Evolutionary conservation across 2,113 vertebrate species (phyloP).

Genomic region (Ahaetulla prasina): DNA sequence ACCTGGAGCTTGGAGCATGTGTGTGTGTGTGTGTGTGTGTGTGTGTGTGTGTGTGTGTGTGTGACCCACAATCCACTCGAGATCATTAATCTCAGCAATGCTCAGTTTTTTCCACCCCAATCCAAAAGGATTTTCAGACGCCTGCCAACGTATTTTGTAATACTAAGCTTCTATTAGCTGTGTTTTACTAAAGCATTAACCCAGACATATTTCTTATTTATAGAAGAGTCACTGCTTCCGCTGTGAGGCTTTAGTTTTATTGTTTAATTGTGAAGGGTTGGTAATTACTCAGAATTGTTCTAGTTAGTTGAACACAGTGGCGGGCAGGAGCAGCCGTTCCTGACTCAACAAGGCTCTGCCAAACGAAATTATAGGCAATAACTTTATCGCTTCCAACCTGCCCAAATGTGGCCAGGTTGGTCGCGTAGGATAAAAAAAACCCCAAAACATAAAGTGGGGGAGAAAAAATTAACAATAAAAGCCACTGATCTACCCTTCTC

Average conservation of each 20-base stretch:
- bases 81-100: neutral
- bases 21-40: neutral
- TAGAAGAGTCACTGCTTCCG: fast-evolving
- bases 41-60: too few relatives aligned
- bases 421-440: neutral
- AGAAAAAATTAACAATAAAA: slow-evolving; percentile 32
- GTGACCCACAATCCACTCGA: neutral
- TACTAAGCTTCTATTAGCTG: slow-evolving; percentile 1
- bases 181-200: neutral
- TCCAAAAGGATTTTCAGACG: neutral
- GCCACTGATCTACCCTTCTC: slow-evolving; percentile 10
- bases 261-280: slow-evolving; percentile 12
- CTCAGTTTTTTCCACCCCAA: neutral
- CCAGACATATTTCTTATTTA: neutral
- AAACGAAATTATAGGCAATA: neutral
- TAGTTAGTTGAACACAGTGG: neutral
- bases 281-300: neutral
- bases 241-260: neutral
- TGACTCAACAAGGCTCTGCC: neutral
- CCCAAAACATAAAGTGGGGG: neutral
- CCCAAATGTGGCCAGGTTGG: fast-evolving
- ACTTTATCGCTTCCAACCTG: slow-evolving; percentile 19
- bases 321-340: neutral
- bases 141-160: slow-evolving; percentile 23
- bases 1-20: neutral